Evolutionary conservation across 2,888 invertebrate genomes (phyloP).

Genomic region (Germaria angustata): DNA sequence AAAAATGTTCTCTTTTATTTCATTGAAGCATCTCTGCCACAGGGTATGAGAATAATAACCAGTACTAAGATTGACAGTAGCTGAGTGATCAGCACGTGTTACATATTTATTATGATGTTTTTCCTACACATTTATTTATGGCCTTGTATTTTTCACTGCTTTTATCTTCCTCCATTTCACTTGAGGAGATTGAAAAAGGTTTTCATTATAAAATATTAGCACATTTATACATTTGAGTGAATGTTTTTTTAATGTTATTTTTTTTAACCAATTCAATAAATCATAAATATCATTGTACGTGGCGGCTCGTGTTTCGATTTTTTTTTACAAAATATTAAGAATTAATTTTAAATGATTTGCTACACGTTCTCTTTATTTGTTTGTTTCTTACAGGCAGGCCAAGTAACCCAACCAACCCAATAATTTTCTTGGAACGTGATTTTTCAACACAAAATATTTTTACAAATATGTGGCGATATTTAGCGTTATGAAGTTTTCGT

Average conservation of each 20-base stretch:
- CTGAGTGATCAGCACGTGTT: constrained; percentile 47
- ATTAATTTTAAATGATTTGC: background rate
- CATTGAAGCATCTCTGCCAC: too few relatives aligned
- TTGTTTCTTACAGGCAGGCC: constrained; percentile 11
- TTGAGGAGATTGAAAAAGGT: background rate
- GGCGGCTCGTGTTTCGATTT: background rate
- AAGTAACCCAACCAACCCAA: background rate
- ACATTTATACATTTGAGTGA: background rate
- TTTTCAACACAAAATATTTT: constrained; percentile 2
- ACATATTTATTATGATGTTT: constrained; percentile 39
- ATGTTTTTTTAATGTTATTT: background rate
- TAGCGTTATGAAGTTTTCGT: constrained; percentile 38
- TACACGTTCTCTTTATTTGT: background rate
- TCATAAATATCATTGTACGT: constrained; percentile 3
- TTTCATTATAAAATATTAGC: background rate
- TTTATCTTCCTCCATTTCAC: background rate
- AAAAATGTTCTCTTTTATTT: too few relatives aligned
- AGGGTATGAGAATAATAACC: background rate
- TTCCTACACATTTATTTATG: background rate
- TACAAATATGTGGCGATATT: background rate
- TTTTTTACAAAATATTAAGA: background rate
- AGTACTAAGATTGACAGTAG: background rate
- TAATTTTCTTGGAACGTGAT: constrained; percentile 24
- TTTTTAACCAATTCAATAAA: constrained; percentile 25
- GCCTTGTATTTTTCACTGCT: background rate